phyloP scores from a whole-genome alignment of 1,140 invertebrate genomes.

The Helicoverpa armigera region DNA sequence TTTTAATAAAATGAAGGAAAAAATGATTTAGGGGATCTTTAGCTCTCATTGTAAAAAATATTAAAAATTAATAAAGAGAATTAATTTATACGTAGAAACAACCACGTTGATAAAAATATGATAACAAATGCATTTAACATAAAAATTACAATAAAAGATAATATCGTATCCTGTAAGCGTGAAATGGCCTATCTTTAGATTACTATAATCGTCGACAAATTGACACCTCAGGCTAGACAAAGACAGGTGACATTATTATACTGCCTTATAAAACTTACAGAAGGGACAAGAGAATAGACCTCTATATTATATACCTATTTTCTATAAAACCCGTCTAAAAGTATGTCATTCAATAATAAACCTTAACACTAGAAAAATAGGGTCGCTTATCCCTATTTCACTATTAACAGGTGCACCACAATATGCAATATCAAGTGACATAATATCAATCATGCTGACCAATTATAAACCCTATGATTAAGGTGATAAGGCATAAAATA shows the following conservation, averaged over 20 bases:
- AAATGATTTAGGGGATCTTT: too few species aligned
- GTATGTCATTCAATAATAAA: neutral
- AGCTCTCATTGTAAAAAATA: too few species aligned
- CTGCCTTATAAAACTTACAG: neutral
- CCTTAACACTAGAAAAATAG: neutral
- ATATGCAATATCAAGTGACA: neutral
- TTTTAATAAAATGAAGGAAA: too few species aligned
- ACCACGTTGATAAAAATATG: too few species aligned
- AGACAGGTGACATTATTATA: constrained; percentile 9
- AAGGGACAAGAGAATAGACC: neutral
- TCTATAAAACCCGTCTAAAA: neutral
- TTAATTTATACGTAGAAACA: too few species aligned
- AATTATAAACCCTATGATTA: neutral
- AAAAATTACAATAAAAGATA: neutral
- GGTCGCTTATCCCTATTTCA: neutral
- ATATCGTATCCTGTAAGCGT: neutral
- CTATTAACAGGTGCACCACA: neutral
- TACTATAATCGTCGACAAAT: neutral
- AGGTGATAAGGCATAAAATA: neutral
- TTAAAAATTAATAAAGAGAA: too few species aligned
- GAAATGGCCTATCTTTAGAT: neutral
- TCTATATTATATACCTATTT: neutral
- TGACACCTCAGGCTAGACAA: neutral
- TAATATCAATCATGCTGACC: neutral
- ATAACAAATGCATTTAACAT: too few species aligned